Evolutionary conservation across 1,140 invertebrate genomes (phyloP).

Genomic region (Musca vetustissima): DNA sequence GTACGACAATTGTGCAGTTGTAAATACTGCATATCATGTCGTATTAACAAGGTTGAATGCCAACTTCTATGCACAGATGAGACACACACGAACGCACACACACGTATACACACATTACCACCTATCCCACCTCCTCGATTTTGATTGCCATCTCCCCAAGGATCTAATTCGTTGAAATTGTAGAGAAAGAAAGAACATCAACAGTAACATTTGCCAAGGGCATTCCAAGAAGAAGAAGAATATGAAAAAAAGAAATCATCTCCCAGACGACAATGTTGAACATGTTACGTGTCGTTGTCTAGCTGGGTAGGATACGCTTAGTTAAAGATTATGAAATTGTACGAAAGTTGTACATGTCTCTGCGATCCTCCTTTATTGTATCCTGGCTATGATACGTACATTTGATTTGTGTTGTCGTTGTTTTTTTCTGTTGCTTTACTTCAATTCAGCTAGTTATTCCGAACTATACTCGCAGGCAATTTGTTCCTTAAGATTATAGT

Average conservation of each 20-base stretch:
- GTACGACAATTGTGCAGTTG: background rate
- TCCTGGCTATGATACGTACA: no score
- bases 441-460: no score
- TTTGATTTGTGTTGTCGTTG: background rate
- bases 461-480: background rate
- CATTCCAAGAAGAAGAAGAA: background rate
- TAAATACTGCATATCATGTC: conserved; percentile 20
- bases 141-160: no score
- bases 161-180: no score
- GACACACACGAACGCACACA: no score
- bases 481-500: background rate
- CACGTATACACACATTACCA: background rate
- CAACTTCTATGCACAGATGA: background rate
- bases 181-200: background rate
- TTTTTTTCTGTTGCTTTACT: background rate
- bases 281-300: conserved; percentile 7
- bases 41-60: conserved; percentile 22
- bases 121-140: background rate
- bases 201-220: background rate
- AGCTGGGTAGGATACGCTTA: conserved; percentile 2
- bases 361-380: no score
- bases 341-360: background rate
- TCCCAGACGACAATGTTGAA: background rate
- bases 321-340: conserved; percentile 21
- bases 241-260: no score